Base-by-base conservation (phyloP, 2,797 vertebrate genomes). In the Sebastes iracundus region DNA sequence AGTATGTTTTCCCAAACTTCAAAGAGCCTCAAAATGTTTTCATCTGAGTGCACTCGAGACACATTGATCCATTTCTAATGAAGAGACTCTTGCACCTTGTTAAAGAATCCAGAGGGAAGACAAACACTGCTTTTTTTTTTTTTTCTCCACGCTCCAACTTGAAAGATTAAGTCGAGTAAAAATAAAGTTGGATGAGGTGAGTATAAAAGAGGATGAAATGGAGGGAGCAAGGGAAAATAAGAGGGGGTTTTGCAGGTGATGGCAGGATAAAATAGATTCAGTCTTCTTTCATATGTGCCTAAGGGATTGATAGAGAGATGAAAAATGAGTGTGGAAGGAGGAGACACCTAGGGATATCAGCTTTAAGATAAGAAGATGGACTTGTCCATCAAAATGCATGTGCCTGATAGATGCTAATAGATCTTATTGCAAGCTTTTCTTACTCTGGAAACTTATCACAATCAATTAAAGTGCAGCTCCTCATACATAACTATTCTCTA, bases 31-130 rank as follows among this genome's bases (percentile, higher is more conserved):
- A 6, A 16, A 18, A 66, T 61, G 42, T 79, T 87, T 88, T 87
- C 53, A 82, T 81, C 80, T 56, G 18, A 75, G 18, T 9, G 11
- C 58, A 35, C 66, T 64, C 1, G 16, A 79, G 71, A 83, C 56
- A 28, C 61, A 83, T 72, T 60, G 73, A 89, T 82, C 81, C 75
- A n/a, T 64, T 79, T 75, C 82, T 83, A 81, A 90, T 86, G 58
- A 77, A 75, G 49, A 78, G 55, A 49, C 42, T 80, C 42, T 42
- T 70, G 61, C 72, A 75, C 72, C 72, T 64, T 80, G 77, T 62
- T 77, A 53, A 35, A 76, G 25, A 58, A 69, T 83, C 85, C 70
- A 55, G 67, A 77, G 64, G 72, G 61, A 77, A 62, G 33, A 60
- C 16, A 2, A 63, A 58, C 22, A 20, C 2, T 5, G 4, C 2